Evolutionary conservation across 2,888 invertebrate species (phyloP).

Genomic region (Apodemia duryi): DNA sequence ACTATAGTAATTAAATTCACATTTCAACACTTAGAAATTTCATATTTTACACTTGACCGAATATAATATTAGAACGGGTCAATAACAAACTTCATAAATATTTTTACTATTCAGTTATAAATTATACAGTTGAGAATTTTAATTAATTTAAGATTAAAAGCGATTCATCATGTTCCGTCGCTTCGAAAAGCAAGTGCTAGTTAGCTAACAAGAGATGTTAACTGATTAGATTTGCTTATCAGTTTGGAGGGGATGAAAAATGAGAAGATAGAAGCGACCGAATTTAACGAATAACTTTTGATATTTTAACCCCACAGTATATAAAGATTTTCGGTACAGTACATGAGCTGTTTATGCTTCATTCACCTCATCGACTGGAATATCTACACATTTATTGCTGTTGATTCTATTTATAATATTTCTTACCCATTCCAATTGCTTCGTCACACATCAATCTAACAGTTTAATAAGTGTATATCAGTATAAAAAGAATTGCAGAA

Average conservation of each 20-base stretch:
- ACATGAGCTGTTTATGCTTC: constrained; percentile 1
- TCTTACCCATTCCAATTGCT: constrained; percentile 9
- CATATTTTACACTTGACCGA: too few species aligned
- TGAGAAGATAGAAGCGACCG: not conserved
- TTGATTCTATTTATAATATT: not conserved
- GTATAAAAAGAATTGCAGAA: not conserved
- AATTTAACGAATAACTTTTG: not conserved
- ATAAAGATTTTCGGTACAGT: constrained; percentile 1
- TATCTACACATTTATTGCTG: not conserved
- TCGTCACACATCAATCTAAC: not conserved
- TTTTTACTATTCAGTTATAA: too few species aligned
- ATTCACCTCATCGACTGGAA: not conserved
- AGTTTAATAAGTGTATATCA: not conserved
- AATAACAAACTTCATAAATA: too few species aligned
- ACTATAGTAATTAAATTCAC: too few species aligned
- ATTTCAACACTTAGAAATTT: too few species aligned
- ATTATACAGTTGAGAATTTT: too few species aligned
- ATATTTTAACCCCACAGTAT: not conserved
- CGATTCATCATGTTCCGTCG: too few species aligned
- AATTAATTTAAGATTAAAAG: too few species aligned
- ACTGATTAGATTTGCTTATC: not conserved
- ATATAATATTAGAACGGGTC: too few species aligned
- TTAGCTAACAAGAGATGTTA: not conserved
- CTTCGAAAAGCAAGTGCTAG: too few species aligned
- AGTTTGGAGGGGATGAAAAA: not conserved